Evolutionary conservation across 2,797 vertebrate species (phyloP).

Genomic region (Ctenochaetus hawaiiensis): DNA sequence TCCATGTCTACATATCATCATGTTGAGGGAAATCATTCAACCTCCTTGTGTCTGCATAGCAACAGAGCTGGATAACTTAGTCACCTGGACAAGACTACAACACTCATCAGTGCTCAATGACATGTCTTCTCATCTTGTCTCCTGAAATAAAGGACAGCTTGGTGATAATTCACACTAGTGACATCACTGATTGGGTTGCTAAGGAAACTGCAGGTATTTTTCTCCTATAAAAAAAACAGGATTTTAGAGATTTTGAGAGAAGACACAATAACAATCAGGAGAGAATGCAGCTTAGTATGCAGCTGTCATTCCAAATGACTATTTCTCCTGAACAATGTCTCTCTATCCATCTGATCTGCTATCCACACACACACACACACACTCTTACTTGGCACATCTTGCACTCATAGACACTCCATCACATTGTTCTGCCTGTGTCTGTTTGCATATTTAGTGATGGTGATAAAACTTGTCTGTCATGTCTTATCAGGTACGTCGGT

Average conservation of each 20-base stretch:
- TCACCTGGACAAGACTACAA: slow-evolving; percentile 1
- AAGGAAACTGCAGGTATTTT: slow-evolving; percentile 27
- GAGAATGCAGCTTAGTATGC: slow-evolving; percentile 35
- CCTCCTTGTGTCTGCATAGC: neutral
- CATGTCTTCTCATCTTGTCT: neutral
- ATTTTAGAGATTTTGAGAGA: slow-evolving; percentile 36
- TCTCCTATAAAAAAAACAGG: neutral
- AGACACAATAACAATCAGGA: slow-evolving; percentile 50
- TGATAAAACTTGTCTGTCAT: slow-evolving; percentile 22
- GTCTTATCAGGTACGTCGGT: neutral
- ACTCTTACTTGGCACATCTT: neutral
- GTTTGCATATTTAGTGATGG: slow-evolving; percentile 9
- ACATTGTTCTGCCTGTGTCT: slow-evolving; percentile 1
- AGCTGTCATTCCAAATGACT: slow-evolving; percentile 51
- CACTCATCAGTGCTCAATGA: neutral
- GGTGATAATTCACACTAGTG: neutral
- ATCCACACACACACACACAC: slow-evolving; percentile 13
- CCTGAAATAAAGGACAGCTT: neutral
- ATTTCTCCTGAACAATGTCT: slow-evolving; percentile 19
- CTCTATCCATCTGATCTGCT: slow-evolving; percentile 21
- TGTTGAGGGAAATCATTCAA: neutral
- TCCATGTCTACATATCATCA: slow-evolving; percentile 1
- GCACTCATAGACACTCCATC: neutral
- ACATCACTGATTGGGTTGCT: slow-evolving; percentile 22
- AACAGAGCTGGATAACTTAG: neutral